Conservation (phyloP, 2,888 invertebrate genomes). For the Oasisia sp. region DNA sequence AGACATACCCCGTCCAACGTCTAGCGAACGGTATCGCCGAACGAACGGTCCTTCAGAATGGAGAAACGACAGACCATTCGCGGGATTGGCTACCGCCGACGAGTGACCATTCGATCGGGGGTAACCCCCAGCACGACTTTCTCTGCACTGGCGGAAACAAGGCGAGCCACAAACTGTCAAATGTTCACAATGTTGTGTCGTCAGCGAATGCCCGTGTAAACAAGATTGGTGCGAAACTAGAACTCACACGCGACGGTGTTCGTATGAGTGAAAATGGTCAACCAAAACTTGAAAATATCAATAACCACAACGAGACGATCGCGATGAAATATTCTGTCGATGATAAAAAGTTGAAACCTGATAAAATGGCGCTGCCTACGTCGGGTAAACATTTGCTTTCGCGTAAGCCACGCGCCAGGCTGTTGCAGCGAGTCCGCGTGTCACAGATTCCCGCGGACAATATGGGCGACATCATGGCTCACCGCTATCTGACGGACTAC, state of each 20-base stretch:
- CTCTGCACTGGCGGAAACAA: background rate
- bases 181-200: background rate
- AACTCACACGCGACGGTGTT: background rate
- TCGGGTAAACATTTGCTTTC: background rate
- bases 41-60: background rate
- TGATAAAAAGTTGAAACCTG: background rate
- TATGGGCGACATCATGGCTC: background rate
- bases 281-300: background rate
- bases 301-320: background rate
- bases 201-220: background rate
- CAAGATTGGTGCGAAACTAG: background rate
- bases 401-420: slow-evolving; percentile 7
- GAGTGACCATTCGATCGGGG: background rate
- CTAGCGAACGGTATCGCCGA: background rate
- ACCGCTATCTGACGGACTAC: background rate
- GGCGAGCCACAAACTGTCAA: background rate
- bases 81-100: background rate
- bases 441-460: background rate
- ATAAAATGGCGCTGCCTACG: background rate
- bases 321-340: background rate
- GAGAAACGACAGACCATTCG: background rate
- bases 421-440: background rate
- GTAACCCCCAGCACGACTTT: background rate
- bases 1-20: background rate
- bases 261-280: background rate